A percentile compares a stretch with the other conserved stretches of the same genome.
Evolutionary conservation across 1,140 invertebrate genomes (phyloP).

Genomic region (Aphis gossypii): DNA sequence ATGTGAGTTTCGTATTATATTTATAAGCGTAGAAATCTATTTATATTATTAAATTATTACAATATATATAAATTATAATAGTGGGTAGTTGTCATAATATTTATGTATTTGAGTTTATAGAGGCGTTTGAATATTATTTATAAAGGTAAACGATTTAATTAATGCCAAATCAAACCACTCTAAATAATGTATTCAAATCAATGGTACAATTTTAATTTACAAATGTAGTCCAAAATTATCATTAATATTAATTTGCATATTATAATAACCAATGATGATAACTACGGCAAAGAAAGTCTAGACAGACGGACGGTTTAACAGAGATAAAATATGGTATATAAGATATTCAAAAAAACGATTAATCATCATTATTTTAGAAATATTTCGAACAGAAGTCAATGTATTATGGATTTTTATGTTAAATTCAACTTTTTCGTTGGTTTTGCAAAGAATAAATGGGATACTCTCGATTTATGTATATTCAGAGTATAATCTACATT

Average conservation of each 20-base stretch:
- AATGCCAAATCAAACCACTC: background rate
- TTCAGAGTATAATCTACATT: background rate
- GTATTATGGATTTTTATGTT: background rate
- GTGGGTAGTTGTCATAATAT: background rate
- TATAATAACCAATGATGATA: background rate
- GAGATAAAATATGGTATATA: background rate
- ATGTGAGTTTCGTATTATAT: background rate
- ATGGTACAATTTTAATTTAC: background rate
- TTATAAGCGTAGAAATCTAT: background rate
- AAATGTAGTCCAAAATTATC: background rate
- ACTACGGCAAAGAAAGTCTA: background rate
- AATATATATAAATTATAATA: background rate
- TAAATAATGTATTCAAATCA: background rate
- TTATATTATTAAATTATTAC: background rate
- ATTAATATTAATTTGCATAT: constrained; percentile 3
- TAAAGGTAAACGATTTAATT: background rate
- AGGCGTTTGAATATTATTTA: background rate
- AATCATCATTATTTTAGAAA: background rate
- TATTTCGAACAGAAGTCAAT: background rate
- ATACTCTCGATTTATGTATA: background rate
- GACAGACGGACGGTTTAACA: background rate
- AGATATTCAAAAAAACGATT: background rate
- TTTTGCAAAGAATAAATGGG: background rate
- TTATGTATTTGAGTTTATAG: background rate
- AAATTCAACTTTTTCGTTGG: background rate